These are phyloP conservation scores for Odontesthes bonariensis DNA, from an alignment of 2,113 vertebrate genomes.

Conservation along the genomic window DNA sequence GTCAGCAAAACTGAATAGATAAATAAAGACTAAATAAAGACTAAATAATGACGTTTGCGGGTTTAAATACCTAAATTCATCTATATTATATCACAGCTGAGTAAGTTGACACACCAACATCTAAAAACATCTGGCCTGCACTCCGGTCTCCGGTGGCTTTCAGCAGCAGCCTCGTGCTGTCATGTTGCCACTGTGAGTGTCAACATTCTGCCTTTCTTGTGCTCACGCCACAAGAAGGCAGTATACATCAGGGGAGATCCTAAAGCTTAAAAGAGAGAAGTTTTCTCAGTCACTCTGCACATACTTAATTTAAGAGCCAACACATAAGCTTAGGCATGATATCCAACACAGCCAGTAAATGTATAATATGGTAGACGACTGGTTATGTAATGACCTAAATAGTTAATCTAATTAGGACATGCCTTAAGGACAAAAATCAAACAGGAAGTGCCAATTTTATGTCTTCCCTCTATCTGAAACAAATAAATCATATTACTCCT, in stretches of 20 bases:
- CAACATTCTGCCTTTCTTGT: background rate
- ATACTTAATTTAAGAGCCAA: conserved; percentile 1
- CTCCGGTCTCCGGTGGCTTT: background rate
- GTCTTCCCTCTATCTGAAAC: background rate
- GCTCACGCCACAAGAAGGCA: background rate
- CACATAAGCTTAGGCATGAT: background rate
- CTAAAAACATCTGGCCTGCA: conserved; percentile 3
- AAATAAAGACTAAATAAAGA: too few species aligned
- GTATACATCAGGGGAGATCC: background rate
- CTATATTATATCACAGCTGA: background rate
- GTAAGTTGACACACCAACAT: background rate
- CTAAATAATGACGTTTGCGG: background rate
- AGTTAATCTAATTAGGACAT: conserved; percentile 4
- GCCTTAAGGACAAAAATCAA: conserved; percentile 7
- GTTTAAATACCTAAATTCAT: background rate
- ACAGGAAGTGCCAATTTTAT: conserved; percentile 4
- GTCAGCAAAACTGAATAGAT: too few species aligned
- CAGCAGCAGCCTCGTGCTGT: background rate
- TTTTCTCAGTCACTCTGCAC: background rate
- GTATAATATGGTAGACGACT: background rate
- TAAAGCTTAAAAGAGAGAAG: background rate
- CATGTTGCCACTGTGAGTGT: background rate
- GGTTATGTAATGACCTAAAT: conserved; percentile 9
- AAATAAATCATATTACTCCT: background rate
- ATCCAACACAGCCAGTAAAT: background rate